Conservation (phyloP, 2,797 vertebrate species). For the Cirrhinus mrigala region DNA sequence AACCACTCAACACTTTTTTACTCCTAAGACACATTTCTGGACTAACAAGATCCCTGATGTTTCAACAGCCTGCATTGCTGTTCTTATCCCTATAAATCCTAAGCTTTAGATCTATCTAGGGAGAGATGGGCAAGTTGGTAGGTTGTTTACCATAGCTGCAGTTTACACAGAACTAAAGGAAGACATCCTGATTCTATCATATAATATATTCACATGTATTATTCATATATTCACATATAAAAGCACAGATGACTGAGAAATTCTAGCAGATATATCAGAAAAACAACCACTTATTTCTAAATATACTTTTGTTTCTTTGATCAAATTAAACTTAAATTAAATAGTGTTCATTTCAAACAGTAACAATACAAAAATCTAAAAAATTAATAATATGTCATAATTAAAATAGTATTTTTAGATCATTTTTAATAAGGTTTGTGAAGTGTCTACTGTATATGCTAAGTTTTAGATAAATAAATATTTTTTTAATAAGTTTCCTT, state of each 20-base stretch:
- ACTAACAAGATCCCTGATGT: slow-evolving; percentile 23
- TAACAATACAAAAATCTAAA: not conserved
- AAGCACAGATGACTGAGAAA: not conserved
- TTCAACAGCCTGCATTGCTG: slow-evolving; percentile 31
- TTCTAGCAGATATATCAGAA: not conserved
- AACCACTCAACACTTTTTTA: slow-evolving; percentile 47
- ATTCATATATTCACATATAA: not conserved
- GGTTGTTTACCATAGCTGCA: slow-evolving; percentile 39
- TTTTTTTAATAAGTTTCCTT: slow-evolving; percentile 18
- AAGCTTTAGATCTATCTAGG: slow-evolving; percentile 29
- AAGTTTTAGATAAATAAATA: too few species aligned
- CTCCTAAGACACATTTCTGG: slow-evolving; percentile 36
- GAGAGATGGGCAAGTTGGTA: slow-evolving; percentile 27
- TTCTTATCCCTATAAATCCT: slow-evolving; percentile 29
- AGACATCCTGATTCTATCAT: not conserved
- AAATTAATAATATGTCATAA: not conserved
- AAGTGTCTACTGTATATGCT: too few species aligned
- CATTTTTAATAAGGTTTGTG: too few species aligned
- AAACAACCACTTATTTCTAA: not conserved
- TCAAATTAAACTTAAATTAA: not conserved
- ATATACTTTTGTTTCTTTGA: not conserved
- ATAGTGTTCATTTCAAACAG: not conserved
- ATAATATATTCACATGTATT: not conserved
- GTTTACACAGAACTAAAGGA: not conserved
- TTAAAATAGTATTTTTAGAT: not conserved